Conservation (phyloP, 2,888 invertebrate species). For the Odontothrips loti region DNA sequence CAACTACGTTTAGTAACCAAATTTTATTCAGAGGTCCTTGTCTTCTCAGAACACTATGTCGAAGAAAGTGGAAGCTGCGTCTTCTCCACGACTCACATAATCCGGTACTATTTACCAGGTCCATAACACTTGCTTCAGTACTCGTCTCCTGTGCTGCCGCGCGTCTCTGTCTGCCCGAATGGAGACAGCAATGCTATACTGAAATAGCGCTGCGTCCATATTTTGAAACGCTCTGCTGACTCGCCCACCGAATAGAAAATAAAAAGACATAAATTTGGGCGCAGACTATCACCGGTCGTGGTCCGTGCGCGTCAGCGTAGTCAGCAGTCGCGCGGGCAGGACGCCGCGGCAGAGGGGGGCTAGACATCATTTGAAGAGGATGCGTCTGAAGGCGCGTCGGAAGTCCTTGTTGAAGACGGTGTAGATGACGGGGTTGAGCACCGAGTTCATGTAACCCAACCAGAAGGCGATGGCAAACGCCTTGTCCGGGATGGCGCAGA, state of each 20-base stretch:
- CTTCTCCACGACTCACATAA: neutral
- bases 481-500: conserved; percentile 70
- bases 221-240: too few relatives aligned
- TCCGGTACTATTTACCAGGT: neutral
- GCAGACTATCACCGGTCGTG: conserved; percentile 1
- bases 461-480: conserved; percentile 93
- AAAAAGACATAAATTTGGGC: neutral
- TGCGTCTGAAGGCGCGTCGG: conserved; percentile 88
- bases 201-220: too few relatives aligned
- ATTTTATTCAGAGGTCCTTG: neutral
- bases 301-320: neutral
- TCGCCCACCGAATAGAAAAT: neutral
- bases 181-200: too few relatives aligned
- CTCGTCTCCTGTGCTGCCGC: too few relatives aligned
- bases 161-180: too few relatives aligned
- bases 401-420: conserved; percentile 98
- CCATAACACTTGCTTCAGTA: neutral
- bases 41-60: conserved; percentile 1
- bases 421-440: conserved; percentile 91
- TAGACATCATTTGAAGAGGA: conserved; percentile 85
- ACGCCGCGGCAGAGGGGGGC: conserved; percentile 1
- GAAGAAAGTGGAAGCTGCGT: conserved; percentile 11
- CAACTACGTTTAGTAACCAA: neutral
- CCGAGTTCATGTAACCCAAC: conserved; percentile 96
- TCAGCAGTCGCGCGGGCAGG: neutral